Percentiles rank a stretch among this genome's conserved stretches.
Conservation (phyloP, 1,140 invertebrate genomes). For the Steinernema feltiae region DNA sequence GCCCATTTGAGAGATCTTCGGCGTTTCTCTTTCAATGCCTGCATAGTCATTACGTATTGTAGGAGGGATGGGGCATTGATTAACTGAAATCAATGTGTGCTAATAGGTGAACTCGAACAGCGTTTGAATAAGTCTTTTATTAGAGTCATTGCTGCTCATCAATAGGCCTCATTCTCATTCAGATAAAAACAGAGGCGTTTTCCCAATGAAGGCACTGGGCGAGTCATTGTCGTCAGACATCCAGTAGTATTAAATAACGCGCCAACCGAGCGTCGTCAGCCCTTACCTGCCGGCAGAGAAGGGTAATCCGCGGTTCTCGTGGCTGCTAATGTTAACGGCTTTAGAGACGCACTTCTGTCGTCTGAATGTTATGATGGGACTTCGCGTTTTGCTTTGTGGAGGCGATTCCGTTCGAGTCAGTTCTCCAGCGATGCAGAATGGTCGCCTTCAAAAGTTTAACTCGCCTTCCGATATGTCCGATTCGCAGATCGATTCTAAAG, state of each 20-base stretch:
- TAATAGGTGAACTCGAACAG: too few species aligned
- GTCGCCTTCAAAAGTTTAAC: constrained; percentile 4
- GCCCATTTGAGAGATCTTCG: too few species aligned
- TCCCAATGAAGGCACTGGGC: background rate
- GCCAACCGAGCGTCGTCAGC: background rate
- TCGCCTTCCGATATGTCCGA: background rate
- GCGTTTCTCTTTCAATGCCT: too few species aligned
- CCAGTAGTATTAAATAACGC: background rate
- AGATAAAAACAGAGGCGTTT: background rate
- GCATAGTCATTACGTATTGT: too few species aligned
- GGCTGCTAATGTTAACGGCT: background rate
- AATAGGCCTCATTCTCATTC: background rate
- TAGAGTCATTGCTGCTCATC: background rate
- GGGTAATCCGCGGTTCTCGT: background rate
- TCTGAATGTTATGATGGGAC: background rate
- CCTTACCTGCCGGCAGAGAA: background rate
- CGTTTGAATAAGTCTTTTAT: background rate
- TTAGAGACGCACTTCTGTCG: too few species aligned
- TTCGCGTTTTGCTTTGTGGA: background rate
- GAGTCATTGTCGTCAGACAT: background rate
- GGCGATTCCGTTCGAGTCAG: background rate
- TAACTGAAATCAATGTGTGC: background rate
- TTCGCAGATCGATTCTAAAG: background rate
- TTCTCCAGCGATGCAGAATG: background rate
- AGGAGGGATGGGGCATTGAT: too few species aligned